Base-by-base conservation (phyloP, 2,113 vertebrate genomes). In the Centropus unirufus region DNA sequence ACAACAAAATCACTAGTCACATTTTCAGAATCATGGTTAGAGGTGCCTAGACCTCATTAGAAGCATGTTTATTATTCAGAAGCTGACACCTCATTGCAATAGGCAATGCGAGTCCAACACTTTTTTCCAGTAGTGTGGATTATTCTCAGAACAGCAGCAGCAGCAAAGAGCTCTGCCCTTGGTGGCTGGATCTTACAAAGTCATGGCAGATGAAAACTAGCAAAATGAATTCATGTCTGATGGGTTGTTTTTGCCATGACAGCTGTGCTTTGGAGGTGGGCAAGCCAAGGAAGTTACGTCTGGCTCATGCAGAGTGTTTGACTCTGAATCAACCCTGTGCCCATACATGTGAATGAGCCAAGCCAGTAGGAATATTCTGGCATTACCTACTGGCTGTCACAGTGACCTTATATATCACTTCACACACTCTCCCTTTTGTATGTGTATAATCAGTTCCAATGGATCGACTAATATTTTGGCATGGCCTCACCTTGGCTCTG, bases 391-490 rank as follows among this genome's bases (percentile, higher is more conserved):
- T 95, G 95, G 91, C 90, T 97, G 86, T 92, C 93, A 86, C 68
- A 49, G 64, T 95, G 95, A 97, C 97, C 86, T 95, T 97, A 96
- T 94, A 94, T 86, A 96, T 96, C 93, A 96, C 87, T 97, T 97
- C 89, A 94, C 5, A 8, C 57, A 27, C 94, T 94, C 46, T 90
- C 90, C 81, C 68, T 88, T 96, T 97, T 96, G 90, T 93, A 83
- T 64, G 32, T n/a, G 39, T 87, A 73, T 96, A 96, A 97, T 96
- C 93, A 94, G 79, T 96, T 97, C 91, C 96, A 96, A 90, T 94
- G 91, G 91, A 91, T 96, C 69, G 8, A 74, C 68, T 97, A 97
- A 97, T 93, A 58, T 52, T 94, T 95, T 97, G 96, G 96, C 96
- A 61, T 61, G 39, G 67, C 7, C 59, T 83, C 91, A 52, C 44